Evolutionary conservation across 2,888 invertebrate genomes (phyloP).

Genomic region (Agelastica alni): DNA sequence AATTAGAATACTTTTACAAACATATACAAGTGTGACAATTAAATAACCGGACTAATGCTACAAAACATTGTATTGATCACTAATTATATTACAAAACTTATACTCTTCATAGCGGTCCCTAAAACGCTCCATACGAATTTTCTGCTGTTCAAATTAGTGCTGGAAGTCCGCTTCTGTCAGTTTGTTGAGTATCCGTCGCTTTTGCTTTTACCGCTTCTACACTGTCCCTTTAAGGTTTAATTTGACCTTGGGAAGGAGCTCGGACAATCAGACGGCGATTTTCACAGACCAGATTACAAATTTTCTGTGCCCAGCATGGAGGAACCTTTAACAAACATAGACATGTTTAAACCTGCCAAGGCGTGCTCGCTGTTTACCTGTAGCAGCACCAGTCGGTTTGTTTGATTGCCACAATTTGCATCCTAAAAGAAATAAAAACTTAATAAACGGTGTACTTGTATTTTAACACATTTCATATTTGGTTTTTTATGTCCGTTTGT

Average conservation of each 20-base stretch:
- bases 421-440: too few species aligned
- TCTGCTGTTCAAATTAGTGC: background rate
- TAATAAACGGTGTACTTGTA: too few species aligned
- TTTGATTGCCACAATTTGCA: too few species aligned
- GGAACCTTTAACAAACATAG: too few species aligned
- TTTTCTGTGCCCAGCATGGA: too few species aligned
- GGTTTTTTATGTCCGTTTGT: too few species aligned
- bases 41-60: background rate
- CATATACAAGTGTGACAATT: background rate
- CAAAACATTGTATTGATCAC: background rate
- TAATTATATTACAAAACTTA: background rate
- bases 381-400: too few species aligned
- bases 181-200: background rate
- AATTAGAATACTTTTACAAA: too few species aligned
- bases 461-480: too few species aligned
- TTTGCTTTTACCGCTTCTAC: background rate
- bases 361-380: too few species aligned
- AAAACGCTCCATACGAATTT: background rate
- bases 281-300: background rate
- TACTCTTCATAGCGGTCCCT: background rate
- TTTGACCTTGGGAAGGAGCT: background rate
- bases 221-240: background rate
- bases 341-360: too few species aligned
- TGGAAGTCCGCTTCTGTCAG: background rate
- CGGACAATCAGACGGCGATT: background rate